Conservation (phyloP, 2,797 vertebrate species). For the Valencia hispanica region DNA sequence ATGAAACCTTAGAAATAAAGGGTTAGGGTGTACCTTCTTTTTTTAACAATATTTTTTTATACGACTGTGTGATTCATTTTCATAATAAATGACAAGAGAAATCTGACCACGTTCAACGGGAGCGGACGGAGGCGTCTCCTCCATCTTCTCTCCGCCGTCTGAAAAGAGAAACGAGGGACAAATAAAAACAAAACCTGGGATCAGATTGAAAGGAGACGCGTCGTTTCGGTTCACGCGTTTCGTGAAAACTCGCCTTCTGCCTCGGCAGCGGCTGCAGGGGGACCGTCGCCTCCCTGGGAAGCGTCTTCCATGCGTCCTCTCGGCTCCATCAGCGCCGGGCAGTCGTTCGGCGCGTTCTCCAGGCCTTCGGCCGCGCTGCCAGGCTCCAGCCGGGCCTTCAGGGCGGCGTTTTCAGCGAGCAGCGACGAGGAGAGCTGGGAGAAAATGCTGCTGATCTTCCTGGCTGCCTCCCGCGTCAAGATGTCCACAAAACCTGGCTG, state of each 20-base stretch:
- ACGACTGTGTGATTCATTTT: neutral
- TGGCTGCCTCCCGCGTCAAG: constrained; percentile 57
- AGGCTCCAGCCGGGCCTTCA: constrained; percentile 40
- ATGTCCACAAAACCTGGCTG: constrained; percentile 43
- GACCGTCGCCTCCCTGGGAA: too few species aligned
- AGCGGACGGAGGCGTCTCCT: neutral
- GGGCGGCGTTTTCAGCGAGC: constrained; percentile 34
- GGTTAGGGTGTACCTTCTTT: neutral
- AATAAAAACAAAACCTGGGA: neutral
- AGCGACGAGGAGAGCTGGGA: constrained; percentile 49
- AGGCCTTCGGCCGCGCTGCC: constrained; percentile 1
- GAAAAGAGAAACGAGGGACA: neutral
- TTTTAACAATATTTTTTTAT: too few species aligned
- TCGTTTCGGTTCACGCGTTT: too few species aligned
- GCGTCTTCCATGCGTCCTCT: too few species aligned
- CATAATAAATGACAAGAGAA: neutral
- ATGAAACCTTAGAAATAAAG: neutral
- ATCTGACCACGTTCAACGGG: constrained; percentile 20
- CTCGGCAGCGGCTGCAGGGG: neutral
- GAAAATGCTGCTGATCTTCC: constrained; percentile 64
- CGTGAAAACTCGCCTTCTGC: neutral
- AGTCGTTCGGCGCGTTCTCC: constrained; percentile 62
- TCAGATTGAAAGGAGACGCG: neutral
- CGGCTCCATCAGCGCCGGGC: constrained; percentile 61
- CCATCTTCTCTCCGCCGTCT: neutral